Base-by-base conservation (phyloP, 2,888 invertebrate species). In the Cyaniris semiargus region DNA sequence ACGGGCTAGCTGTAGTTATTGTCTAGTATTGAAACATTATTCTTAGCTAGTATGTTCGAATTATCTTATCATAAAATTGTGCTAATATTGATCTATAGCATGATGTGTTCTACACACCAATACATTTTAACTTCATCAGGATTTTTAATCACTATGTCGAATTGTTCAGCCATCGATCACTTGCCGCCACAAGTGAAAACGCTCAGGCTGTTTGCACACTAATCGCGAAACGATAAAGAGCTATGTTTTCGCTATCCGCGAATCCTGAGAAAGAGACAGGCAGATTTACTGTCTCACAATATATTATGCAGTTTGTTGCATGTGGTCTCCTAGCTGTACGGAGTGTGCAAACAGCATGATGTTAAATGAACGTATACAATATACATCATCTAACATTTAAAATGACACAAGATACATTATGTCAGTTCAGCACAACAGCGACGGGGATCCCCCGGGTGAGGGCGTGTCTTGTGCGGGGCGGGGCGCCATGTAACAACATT, bases 371-470 rank as follows among this genome's bases (percentile, higher is more conserved):
- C 44, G 7, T 38, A 34, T 34, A 44, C 44, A 44, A 44, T 44
- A 44, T 44, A 10, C 13, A 44, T 44, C 10, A 44, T 44, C 44
- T 44, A 44, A 44, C 10, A 44, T 44, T 44, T 44, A 44, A 44
- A 44, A 44, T 44, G 44, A 44, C 44, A 44, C 44, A 10, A 56
- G n/a, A 21, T 58, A 21, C 8, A 34, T 5, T 70, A 34, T 34
- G 70, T 71, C n/a, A 8, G 21, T 27, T 70, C 2, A 34, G 34
- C 34, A 6, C 60, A 80, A 75, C 31, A 80, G 79, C 15, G 79
- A 78, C 3, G 77, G 79, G 21, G 79, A 79, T 38, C 58, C 48
- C 27, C 53, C 66, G 58, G 7, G 58, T 60, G 66, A 78, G 53
- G 77, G 76, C 34, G 79, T 1, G 38, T 38, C 1, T 38, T 38